These are phyloP conservation scores for Metacarcinus magister DNA, from an alignment of 2,888 invertebrate genomes.

Conservation along the genomic window DNA sequence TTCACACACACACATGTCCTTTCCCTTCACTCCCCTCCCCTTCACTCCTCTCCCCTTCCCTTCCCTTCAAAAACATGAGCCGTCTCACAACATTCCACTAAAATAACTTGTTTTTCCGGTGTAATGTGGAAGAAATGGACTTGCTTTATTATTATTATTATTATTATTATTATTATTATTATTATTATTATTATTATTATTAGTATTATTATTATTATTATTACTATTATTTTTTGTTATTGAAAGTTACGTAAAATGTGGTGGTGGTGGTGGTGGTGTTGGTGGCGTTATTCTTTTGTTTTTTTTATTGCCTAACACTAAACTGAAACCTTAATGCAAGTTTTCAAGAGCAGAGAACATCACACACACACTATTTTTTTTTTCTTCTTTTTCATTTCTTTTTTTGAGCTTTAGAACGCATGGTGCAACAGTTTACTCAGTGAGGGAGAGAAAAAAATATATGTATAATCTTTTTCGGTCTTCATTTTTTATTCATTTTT, in stretches of 20 bases:
- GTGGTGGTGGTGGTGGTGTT: not conserved
- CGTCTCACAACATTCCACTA: not conserved
- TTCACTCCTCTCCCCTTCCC: not conserved
- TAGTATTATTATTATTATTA: not conserved
- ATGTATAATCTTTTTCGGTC: not conserved
- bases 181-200: not conserved
- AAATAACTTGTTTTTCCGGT: not conserved
- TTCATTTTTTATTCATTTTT: not conserved
- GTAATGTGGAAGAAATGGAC: not conserved
- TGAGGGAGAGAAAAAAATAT: not conserved
- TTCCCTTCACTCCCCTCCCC: not conserved
- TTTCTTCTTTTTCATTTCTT: not conserved
- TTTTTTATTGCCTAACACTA: not conserved
- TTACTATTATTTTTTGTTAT: not conserved
- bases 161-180: conserved; percentile 26
- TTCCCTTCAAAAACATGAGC: not conserved
- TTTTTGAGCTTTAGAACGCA: not conserved
- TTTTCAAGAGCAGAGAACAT: not conserved
- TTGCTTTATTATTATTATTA: not conserved
- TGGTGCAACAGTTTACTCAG: not conserved
- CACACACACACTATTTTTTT: not conserved
- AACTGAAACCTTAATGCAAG: not conserved
- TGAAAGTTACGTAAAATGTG: not conserved
- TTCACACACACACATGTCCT: not conserved
- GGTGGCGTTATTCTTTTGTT: not conserved